phyloP scores from a whole-genome alignment of 2,888 invertebrate genomes.

The Callinectes sapidus region DNA sequence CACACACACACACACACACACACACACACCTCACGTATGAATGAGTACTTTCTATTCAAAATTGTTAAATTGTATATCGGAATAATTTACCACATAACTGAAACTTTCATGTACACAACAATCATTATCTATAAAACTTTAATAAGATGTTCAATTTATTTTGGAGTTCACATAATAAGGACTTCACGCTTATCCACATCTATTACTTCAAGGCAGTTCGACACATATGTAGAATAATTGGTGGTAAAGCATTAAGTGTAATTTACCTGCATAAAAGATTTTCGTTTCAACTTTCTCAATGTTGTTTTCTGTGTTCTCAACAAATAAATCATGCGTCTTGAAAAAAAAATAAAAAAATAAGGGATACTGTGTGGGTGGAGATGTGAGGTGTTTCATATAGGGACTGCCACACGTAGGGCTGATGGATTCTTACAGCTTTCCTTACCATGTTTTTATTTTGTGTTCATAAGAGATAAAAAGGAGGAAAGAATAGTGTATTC shows the following conservation, averaged over 20 bases:
- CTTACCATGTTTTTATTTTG: no score
- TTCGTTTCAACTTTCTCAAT: background rate
- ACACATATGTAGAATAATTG: background rate
- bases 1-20: conserved; percentile 1
- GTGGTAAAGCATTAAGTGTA: background rate
- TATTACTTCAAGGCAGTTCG: background rate
- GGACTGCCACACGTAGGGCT: no score
- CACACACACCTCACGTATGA: background rate
- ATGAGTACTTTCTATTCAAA: background rate
- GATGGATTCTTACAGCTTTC: no score
- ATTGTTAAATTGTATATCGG: background rate
- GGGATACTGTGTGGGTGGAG: no score
- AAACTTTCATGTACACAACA: background rate
- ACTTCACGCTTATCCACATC: background rate
- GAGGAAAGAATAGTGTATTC: no score
- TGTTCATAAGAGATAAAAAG: no score
- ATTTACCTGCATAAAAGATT: background rate
- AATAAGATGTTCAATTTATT: no score
- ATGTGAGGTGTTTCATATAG: no score
- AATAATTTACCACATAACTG: background rate
- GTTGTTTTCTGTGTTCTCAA: background rate
- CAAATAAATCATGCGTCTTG: background rate
- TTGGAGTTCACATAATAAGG: no score
- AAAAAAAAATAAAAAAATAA: no score
- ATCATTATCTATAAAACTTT: background rate